Conservation (phyloP, 2,113 vertebrate species). For the Pleuronectes platessa region DNA sequence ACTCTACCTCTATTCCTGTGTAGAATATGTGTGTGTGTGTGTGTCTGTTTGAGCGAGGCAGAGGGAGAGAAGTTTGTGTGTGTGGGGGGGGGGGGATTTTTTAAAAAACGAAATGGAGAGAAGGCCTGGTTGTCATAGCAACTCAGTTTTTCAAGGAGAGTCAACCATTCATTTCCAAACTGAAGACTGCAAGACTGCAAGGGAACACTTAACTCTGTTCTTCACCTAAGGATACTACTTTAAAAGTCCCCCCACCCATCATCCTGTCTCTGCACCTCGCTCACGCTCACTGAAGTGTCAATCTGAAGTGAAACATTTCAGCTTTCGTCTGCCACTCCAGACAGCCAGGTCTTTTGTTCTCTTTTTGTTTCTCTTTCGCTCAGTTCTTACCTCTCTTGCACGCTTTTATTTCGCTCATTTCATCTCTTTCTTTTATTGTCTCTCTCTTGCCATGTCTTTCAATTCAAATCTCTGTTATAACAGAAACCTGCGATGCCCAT, state of each 20-base stretch:
- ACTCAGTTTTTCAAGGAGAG: slow-evolving; percentile 79
- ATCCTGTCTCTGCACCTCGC: slow-evolving; percentile 36
- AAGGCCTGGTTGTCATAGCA: slow-evolving; percentile 82
- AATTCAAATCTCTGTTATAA: background rate
- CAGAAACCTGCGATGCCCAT: background rate
- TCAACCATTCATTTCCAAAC: slow-evolving; percentile 80
- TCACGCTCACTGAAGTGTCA: slow-evolving; percentile 59
- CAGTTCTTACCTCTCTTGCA: background rate
- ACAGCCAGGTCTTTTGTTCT: slow-evolving; percentile 34
- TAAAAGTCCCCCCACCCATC: slow-evolving; percentile 57
- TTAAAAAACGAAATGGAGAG: slow-evolving; percentile 52
- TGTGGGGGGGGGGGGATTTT: background rate
- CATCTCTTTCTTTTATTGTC: background rate
- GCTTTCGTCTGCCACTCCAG: slow-evolving; percentile 62
- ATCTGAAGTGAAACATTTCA: slow-evolving; percentile 68
- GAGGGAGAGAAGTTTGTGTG: background rate
- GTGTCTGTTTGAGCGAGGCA: background rate
- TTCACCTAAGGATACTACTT: slow-evolving; percentile 77
- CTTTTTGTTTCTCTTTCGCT: slow-evolving; percentile 5
- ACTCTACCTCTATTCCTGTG: slow-evolving; percentile 1
- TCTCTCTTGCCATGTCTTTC: background rate
- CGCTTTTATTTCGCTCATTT: background rate
- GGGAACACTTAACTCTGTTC: slow-evolving; percentile 81
- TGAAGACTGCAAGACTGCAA: slow-evolving; percentile 76
- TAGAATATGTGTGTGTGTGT: background rate